Evolutionary conservation across 2,113 vertebrate species (phyloP).

Genomic region (Merops nubicus): DNA sequence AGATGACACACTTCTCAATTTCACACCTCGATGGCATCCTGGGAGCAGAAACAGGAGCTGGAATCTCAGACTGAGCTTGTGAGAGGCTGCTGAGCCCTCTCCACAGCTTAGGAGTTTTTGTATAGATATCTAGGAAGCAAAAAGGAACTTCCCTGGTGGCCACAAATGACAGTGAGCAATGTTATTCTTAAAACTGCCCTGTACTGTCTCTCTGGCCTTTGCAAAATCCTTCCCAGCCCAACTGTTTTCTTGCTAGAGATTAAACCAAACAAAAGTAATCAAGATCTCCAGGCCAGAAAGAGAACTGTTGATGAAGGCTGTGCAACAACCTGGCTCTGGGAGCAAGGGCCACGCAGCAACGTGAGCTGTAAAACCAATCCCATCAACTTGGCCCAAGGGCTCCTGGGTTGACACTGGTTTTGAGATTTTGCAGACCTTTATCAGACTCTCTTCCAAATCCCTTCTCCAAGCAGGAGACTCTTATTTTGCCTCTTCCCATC

Average conservation of each 20-base stretch:
- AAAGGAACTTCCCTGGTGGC: background rate
- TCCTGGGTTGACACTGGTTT: fast-evolving
- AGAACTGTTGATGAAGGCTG: background rate
- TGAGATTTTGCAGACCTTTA: background rate
- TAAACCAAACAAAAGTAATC: background rate
- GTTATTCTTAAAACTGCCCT: background rate
- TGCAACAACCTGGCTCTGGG: background rate
- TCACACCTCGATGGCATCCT: background rate
- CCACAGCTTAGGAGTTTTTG: background rate
- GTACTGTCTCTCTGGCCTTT: background rate
- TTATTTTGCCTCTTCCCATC: background rate
- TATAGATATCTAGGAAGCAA: background rate
- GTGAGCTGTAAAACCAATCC: fast-evolving
- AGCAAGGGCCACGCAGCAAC: background rate
- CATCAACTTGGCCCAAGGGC: background rate
- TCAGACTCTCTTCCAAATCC: background rate
- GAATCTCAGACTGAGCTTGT: background rate
- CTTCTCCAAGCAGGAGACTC: background rate
- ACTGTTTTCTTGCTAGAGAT: background rate
- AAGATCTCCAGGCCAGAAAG: background rate
- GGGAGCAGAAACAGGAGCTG: background rate
- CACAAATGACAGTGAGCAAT: background rate
- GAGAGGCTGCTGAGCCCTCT: background rate
- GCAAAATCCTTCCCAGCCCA: background rate
- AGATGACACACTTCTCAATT: background rate